These are phyloP conservation scores for Leptopilina boulardi DNA, from an alignment of 1,140 invertebrate genomes.

Conservation along the genomic window DNA sequence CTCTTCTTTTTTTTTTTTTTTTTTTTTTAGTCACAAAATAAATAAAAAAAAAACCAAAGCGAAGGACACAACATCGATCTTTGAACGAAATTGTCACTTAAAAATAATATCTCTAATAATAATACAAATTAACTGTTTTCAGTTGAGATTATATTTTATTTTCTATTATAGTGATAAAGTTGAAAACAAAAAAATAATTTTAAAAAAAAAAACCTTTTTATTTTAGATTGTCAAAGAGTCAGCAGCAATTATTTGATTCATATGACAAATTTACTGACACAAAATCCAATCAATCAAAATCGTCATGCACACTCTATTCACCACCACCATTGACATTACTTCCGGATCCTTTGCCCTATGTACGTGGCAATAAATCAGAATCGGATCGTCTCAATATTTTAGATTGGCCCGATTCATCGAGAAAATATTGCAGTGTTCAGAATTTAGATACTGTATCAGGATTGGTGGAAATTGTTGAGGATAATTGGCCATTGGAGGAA, in stretches of 20 bases:
- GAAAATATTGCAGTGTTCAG: constrained; percentile 70
- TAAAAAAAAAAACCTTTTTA: background rate
- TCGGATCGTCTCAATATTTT: constrained; percentile 70
- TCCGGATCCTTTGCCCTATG: constrained; percentile 58
- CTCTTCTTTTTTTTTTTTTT: background rate
- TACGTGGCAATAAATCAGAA: constrained; percentile 44
- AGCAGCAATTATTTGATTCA: constrained; percentile 71
- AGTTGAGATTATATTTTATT: too few species aligned
- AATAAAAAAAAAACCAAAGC: background rate
- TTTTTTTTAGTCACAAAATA: background rate
- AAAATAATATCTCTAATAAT: too few species aligned
- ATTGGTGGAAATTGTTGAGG: constrained; percentile 72
- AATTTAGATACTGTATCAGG: constrained; percentile 72
- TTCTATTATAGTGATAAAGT: background rate
- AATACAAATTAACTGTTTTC: too few species aligned
- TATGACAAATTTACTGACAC: constrained; percentile 68
- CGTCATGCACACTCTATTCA: constrained; percentile 67
- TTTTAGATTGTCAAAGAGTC: constrained; percentile 72
- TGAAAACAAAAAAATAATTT: background rate
- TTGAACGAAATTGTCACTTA: background rate
- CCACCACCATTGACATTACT: constrained; percentile 59
- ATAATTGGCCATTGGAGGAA: constrained; percentile 71
- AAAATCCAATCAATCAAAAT: constrained; percentile 65
- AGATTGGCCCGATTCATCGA: constrained; percentile 69
- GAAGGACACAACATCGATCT: background rate